Evolutionary conservation across 1,140 invertebrate species (phyloP), one percentile per base, ranked within the genome.

Genomic region (Temnothorax nylanderi): DNA sequence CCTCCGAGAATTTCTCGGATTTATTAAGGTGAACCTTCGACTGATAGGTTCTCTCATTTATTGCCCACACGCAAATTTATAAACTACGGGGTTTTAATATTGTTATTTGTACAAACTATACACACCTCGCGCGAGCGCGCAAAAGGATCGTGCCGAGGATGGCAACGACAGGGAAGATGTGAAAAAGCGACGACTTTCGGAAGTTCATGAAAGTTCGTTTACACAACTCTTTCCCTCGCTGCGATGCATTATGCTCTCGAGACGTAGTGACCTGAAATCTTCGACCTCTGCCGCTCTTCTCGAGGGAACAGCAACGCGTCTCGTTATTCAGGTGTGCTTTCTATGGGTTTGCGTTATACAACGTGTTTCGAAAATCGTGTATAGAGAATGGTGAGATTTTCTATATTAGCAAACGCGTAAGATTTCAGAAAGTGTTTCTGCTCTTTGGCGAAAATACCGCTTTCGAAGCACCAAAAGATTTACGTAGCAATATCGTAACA

Each of bases 211-310:
- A 92, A 94, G 92, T 93, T 91, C 92, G 92, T 94, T 94, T 93
- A 93, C 93, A 92, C 91, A 93, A 92, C 93, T 94, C 93, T 94
- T 94, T 93, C 91, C 90, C 91, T 88, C 90, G 89, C 92, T 92
- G 90, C 91, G 80, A 91, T 91, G 93, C 93, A 94, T 94, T 94
- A 94, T 91, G 93, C 93, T 93, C 93, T 94, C 92, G 94, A 94
- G 93, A 94, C 94, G 91, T 92, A 89, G 92, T 94, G 93, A 92
- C 93, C 93, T 93, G 94, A 88, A 94, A 94, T 94, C 93, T 94
- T 93, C 92, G 93, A 93, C 92, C 92, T 94, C 91, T 90, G 85
- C 88, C 74, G 74, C 72, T 88, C 89, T 91, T 86, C 89, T 88
- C 75, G 81, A 90, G 72, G 64, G 77, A 91, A 86, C 69, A 86